Percentiles rank a stretch among this genome's conserved stretches.
Conservation (phyloP, 1,140 invertebrate species). For the Panagrolaimus sp. region DNA sequence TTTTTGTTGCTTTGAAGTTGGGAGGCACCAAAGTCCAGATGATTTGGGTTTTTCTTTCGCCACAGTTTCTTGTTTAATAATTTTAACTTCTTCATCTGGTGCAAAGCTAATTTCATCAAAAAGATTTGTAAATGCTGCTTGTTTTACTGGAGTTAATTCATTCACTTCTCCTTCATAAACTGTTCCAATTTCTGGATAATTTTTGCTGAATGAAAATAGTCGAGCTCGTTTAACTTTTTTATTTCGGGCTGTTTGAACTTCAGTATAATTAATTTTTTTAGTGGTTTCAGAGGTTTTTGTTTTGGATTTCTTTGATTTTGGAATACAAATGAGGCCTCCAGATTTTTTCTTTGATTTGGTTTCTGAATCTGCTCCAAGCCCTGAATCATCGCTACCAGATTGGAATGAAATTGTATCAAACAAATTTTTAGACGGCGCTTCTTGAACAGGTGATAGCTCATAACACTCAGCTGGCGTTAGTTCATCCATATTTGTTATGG, state of each 20-base stretch:
- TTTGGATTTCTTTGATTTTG: conserved; percentile 3
- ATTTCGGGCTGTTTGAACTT: neutral
- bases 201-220: neutral
- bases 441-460: neutral
- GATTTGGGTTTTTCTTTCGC: too few relatives aligned
- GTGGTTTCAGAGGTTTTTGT: neutral
- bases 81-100: neutral
- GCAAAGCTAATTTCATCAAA: conserved; percentile 5
- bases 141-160: neutral
- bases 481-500: conserved; percentile 5
- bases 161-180: neutral
- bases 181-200: neutral
- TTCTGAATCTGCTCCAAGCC: neutral
- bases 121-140: conserved; percentile 11
- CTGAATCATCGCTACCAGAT: neutral
- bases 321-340: neutral
- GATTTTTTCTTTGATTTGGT: neutral
- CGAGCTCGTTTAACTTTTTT: neutral
- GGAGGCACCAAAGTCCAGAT: neutral
- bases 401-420: conserved; percentile 6
- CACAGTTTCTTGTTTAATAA: too few relatives aligned
- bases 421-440: neutral
- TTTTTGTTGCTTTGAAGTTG: neutral
- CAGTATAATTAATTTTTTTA: neutral
- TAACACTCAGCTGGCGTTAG: conserved; percentile 22